Base-by-base conservation (phyloP, 2,113 vertebrate genomes). In the Ptychochromis oligacanthus region DNA sequence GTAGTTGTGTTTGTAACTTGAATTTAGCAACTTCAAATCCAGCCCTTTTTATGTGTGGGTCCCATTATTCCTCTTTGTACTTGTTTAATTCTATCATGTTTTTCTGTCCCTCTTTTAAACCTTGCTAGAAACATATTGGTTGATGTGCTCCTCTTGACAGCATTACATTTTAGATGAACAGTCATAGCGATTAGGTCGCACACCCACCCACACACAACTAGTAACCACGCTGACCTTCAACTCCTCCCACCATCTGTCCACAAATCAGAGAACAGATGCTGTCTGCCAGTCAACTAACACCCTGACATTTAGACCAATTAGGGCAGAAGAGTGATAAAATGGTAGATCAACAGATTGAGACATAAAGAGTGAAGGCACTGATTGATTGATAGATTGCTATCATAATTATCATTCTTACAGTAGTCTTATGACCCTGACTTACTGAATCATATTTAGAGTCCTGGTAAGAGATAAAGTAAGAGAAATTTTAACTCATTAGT, bases 181-280 rank as follows among this genome's bases (percentile, higher is more conserved):
- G 83, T 78, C 85, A 67, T n/a, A 62, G 26, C 4, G n/a, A 82
- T 89, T 13, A 38, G 70, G 59, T 52, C 49, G 4, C 62, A 79
- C 61, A 77, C 34, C 58, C 61, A 31, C 76, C 7, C 84, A 75
- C 81, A 80, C 67, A 74, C 26, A 81, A 62, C 62, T 78, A 82
- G 82, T 79, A 84, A 82, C 77, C 82, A 75, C 20, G 24, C 62
- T 91, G 94, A 95, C 94, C 92, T 95, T 95, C 89, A 93, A 84
- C 80, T 76, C 90, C 83, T 87, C 89, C 90, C 88, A 89, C 90
- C 92, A 93, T 93, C 92, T 93, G 92, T 92, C 89, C 77, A 92
- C 83, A 89, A 91, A 93, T 93, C 92, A 92, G 77, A 83, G 89
- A 93, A 80, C 94, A 95, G 93, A 90, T 94, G 94, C 90, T 92